Evolutionary conservation across 1,140 invertebrate genomes (phyloP).

Genomic region (Spodoptera litura): DNA sequence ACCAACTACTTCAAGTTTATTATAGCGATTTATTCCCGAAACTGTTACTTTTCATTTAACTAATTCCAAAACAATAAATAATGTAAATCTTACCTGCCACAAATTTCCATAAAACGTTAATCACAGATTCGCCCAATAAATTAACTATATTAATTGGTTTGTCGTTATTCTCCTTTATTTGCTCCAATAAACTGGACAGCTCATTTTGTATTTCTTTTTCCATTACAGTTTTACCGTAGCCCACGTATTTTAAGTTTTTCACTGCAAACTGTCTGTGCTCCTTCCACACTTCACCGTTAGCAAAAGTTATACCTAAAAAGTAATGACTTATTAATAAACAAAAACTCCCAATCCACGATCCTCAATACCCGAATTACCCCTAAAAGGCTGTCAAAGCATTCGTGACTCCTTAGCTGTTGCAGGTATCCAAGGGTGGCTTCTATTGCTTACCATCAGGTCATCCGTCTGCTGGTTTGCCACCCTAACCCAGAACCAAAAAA

Average conservation of each 20-base stretch:
- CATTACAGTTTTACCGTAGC: constrained; percentile 91
- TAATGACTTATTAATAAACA: no score
- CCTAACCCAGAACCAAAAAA: no score
- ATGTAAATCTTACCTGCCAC: constrained; percentile 87
- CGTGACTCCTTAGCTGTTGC: no score
- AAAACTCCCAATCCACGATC: no score
- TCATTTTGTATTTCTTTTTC: constrained; percentile 90
- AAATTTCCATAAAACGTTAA: constrained; percentile 92
- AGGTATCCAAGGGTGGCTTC: no score
- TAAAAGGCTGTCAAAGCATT: no score
- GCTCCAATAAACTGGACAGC: constrained; percentile 83
- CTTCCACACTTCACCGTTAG: constrained; percentile 91
- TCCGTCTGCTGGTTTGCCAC: no score
- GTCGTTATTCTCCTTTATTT: constrained; percentile 75
- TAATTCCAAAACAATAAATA: background rate
- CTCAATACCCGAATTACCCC: no score
- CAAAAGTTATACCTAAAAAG: constrained; percentile 89
- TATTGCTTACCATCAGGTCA: no score
- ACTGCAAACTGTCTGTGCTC: constrained; percentile 91
- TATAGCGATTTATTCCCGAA: no score
- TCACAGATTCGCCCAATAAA: constrained; percentile 87
- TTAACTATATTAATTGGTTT: constrained; percentile 75
- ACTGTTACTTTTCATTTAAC: no score
- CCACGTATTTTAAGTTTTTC: constrained; percentile 89
- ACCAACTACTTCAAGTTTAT: no score